Evolutionary conservation across 2,797 vertebrate genomes (phyloP).

Genomic region (Coregonus sp.): DNA sequence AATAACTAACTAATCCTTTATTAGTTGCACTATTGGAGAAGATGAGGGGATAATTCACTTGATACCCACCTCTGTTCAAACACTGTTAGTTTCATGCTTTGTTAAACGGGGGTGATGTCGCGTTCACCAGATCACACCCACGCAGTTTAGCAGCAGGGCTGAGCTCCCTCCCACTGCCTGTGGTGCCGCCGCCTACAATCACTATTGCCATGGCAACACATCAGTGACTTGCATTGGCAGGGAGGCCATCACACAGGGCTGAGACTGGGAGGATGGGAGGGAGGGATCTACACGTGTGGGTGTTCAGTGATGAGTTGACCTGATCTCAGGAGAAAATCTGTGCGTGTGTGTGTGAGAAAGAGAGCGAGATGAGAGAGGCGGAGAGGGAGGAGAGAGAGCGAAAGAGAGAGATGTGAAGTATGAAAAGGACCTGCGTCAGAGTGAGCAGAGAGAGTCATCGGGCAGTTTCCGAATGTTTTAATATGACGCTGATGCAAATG

Average conservation of each 20-base stretch:
- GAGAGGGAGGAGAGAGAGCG: slow-evolving; percentile 4
- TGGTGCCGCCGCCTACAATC: slow-evolving; percentile 71
- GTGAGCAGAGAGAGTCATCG: slow-evolving; percentile 80
- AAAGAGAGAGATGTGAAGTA: slow-evolving; percentile 49
- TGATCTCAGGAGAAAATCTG: slow-evolving; percentile 66
- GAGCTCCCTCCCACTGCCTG: slow-evolving; percentile 62
- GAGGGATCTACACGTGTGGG: slow-evolving; percentile 53
- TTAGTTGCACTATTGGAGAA: slow-evolving; percentile 51
- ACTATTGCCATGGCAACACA: slow-evolving; percentile 76
- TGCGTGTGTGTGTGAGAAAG: slow-evolving; percentile 40
- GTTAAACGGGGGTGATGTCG: slow-evolving; percentile 68
- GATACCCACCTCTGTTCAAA: slow-evolving; percentile 70
- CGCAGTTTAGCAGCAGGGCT: slow-evolving; percentile 74
- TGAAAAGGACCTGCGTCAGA: slow-evolving; percentile 72
- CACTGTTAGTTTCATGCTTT: slow-evolving; percentile 72
- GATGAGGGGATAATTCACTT: slow-evolving; percentile 71
- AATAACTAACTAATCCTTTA: slow-evolving; percentile 45
- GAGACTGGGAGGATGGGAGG: slow-evolving; percentile 22
- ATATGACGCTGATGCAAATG: slow-evolving; percentile 80
- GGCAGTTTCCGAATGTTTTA: slow-evolving; percentile 84
- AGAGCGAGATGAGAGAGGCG: slow-evolving; percentile 3
- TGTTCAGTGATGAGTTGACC: slow-evolving; percentile 63
- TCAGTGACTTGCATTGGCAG: slow-evolving; percentile 67
- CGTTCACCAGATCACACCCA: slow-evolving; percentile 70
- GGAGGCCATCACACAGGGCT: slow-evolving; percentile 33